Percentiles rank a stretch among this genome's conserved stretches.
phyloP scores from a whole-genome alignment of 2,113 vertebrate genomes.

The Sialia sialis region DNA sequence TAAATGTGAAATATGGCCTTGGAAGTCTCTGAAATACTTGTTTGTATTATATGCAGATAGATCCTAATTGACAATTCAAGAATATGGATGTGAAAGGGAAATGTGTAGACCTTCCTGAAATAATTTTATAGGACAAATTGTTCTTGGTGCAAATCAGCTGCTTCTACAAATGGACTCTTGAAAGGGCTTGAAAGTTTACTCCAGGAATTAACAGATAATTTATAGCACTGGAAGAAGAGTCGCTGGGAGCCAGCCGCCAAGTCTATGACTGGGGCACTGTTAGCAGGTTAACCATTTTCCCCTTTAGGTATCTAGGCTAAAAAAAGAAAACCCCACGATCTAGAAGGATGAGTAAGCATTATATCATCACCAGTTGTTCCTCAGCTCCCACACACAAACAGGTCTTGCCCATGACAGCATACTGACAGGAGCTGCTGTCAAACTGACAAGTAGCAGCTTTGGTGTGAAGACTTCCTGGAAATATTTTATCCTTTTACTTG shows the following conservation, averaged over 20 bases:
- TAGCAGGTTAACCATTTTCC: not conserved
- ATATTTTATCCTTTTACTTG: not conserved
- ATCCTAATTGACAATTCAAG: not conserved
- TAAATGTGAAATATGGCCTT: not conserved
- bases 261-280: not conserved
- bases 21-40: not conserved
- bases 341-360: conserved; percentile 20
- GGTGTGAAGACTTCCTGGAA: conserved; percentile 7
- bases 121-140: not conserved
- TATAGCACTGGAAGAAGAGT: not conserved
- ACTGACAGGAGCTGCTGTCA: not conserved
- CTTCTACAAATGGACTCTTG: not conserved
- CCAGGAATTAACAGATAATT: not conserved
- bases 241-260: not conserved
- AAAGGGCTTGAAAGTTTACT: not conserved
- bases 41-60: not conserved
- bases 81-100: not conserved
- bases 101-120: not conserved
- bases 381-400: conserved; percentile 18
- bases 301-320: not conserved
- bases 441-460: not conserved
- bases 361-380: conserved; percentile 5
- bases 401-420: not conserved
- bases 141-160: not conserved
- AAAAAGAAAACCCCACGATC: not conserved